Evolutionary conservation across 2,888 invertebrate species (phyloP).

Genomic region (Schizotus pectinicornis): DNA sequence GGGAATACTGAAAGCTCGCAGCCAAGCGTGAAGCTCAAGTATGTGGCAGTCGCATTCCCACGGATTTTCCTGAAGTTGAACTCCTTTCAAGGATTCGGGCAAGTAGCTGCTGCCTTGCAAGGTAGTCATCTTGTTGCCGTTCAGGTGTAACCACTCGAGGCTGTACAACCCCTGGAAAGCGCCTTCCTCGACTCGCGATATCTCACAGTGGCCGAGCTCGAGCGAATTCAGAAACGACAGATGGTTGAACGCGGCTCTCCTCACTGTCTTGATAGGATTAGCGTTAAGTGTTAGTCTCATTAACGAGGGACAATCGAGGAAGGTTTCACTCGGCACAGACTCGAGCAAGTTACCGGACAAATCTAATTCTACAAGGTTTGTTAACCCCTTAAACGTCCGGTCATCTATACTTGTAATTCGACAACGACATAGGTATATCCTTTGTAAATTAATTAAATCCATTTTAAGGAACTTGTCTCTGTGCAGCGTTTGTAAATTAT

Average conservation of each 20-base stretch:
- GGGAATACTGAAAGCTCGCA: conserved; percentile 76
- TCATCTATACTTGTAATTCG: conserved; percentile 78
- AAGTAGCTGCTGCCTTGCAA: conserved; percentile 71
- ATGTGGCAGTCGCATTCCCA: conserved; percentile 90
- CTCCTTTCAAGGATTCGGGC: conserved; percentile 78
- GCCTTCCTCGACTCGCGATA: conserved; percentile 76
- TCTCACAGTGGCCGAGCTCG: conserved; percentile 82
- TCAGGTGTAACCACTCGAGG: conserved; percentile 83
- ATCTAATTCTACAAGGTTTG: conserved; percentile 89
- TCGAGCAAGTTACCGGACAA: conserved; percentile 82
- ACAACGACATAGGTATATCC: conserved; percentile 82
- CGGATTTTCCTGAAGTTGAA: conserved; percentile 84
- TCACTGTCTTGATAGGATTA: conserved; percentile 80
- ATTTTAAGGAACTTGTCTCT: conserved; percentile 80
- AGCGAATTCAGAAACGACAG: conserved; percentile 78
- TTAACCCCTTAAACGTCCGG: conserved; percentile 82
- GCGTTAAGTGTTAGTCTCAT: conserved; percentile 83
- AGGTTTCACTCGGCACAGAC: conserved; percentile 78
- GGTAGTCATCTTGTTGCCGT: conserved; percentile 79
- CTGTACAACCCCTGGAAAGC: conserved; percentile 82
- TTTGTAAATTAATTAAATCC: conserved; percentile 84
- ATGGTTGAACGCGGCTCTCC: conserved; percentile 75
- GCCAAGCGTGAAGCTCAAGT: conserved; percentile 78
- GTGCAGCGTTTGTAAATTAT: conserved; percentile 79
- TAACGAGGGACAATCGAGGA: conserved; percentile 78